Base-by-base conservation (phyloP, 2,113 vertebrate genomes). In the Verasper variegatus region DNA sequence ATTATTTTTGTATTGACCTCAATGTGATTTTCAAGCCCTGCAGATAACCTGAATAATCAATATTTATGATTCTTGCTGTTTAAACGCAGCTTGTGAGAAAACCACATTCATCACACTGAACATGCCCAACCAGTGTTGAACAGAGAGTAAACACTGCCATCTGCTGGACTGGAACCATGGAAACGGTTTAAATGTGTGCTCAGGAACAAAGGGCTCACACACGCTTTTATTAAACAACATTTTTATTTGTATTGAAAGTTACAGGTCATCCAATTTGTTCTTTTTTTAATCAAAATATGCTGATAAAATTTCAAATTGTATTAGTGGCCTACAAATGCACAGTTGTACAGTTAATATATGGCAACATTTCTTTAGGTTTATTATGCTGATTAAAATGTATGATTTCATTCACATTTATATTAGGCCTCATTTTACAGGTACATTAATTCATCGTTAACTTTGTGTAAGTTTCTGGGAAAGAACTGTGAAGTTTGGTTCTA, bases 171-270 rank as follows among this genome's bases (percentile, higher is more conserved):
- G 2, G 3, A 73, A 49, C n/a, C 0, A 2, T 14, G 40, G 4
- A 54, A 54, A n/a, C 51, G 4, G 45, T 15, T 49, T 49, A 17
- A 49, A 45, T 45, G 42, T 45, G 42, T 45, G 14, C 42, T 45
- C 2, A 54, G 20, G 52, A 52, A 14, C 27, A 49, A 51, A 62
- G 18, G n/a, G 7, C 57, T 54, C 62, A 47, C 6, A 45, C 51
- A 66, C 68, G 62, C 51, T 51, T 83, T 65, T 78, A 86, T 74
- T 66, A 88, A 89, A 90, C 60, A 51, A 62, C 4, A 15, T 56
- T 88, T 31, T 86, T 83, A 87, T 87, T 91, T 87, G 59, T 86
- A 79, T 71, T 83, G 76, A 82, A 79, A 82, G 71, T 86, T 89
- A 89, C 87, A 92, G 66, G 91, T 78, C 87, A 86, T 86, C 68